phyloP scores from a whole-genome alignment of 2,888 invertebrate species.

The Pseudococcus jackbeardsleyi region DNA sequence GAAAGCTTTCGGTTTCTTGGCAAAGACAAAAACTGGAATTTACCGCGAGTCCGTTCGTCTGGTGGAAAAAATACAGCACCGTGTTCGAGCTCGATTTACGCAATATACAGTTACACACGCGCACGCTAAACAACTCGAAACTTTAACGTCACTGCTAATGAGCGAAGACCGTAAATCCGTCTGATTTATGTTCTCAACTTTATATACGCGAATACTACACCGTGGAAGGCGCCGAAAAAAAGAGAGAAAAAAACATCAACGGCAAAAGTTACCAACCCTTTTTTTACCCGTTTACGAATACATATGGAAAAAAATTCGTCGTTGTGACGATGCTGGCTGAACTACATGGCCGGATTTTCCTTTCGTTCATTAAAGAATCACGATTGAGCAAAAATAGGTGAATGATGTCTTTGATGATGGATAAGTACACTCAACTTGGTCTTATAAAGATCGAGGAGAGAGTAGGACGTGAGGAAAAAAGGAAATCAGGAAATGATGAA shows the following conservation, averaged over 20 bases:
- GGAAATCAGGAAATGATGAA: too few species aligned
- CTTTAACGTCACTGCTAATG: conserved; percentile 38
- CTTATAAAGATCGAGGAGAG: too few species aligned
- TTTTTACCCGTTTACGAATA: too few species aligned
- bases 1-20: background rate
- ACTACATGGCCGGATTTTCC: background rate
- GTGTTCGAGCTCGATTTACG: background rate
- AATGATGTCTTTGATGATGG: too few species aligned
- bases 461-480: too few species aligned
- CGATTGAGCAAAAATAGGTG: too few species aligned
- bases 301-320: too few species aligned
- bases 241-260: background rate
- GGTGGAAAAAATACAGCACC: conserved; percentile 5
- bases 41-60: background rate
- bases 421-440: too few species aligned
- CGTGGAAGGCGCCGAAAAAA: conserved; percentile 36
- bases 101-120: background rate
- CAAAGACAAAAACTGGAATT: background rate
- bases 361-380: background rate
- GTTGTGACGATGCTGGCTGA: too few species aligned
- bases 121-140: background rate
- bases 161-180: conserved; percentile 22
- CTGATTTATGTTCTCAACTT: conserved; percentile 45
- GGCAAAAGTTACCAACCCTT: background rate
- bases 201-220: conserved; percentile 28